Conservation (phyloP, 2,113 vertebrate genomes). For the Setophaga coronata region DNA sequence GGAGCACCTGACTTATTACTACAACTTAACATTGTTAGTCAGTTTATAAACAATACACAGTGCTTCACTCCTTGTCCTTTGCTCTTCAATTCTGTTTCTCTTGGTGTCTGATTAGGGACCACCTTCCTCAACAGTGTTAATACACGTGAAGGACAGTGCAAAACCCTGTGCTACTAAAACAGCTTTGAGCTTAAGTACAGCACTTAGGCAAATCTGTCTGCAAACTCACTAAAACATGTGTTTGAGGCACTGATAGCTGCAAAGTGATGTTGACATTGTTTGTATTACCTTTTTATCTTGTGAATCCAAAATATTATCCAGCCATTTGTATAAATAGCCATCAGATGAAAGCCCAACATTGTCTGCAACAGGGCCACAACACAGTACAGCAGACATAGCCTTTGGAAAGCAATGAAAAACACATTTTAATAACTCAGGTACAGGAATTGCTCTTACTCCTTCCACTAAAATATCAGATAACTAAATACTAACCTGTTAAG, state of each 20-base stretch:
- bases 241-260: neutral
- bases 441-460: neutral
- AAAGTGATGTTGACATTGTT: neutral
- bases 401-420: slow-evolving; percentile 69
- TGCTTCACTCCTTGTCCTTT: neutral
- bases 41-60: neutral
- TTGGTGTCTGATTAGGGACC: neutral
- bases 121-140: neutral
- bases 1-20: neutral
- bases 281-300: slow-evolving; percentile 93
- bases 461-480: neutral
- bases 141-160: neutral
- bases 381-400: slow-evolving; percentile 99
- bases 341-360: slow-evolving; percentile 97
- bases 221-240: neutral
- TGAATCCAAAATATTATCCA: slow-evolving; percentile 99
- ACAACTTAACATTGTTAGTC: neutral
- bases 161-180: accelerated
- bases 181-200: neutral
- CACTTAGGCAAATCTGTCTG: neutral
- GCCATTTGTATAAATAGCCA: slow-evolving; percentile 98
- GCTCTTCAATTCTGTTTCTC: neutral
- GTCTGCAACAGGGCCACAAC: slow-evolving; percentile 97
- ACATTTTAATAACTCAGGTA: slow-evolving; percentile 18
- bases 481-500: neutral